phyloP scores from a whole-genome alignment of 2,797 vertebrate genomes.

The Ctenochaetus hawaiiensis region DNA sequence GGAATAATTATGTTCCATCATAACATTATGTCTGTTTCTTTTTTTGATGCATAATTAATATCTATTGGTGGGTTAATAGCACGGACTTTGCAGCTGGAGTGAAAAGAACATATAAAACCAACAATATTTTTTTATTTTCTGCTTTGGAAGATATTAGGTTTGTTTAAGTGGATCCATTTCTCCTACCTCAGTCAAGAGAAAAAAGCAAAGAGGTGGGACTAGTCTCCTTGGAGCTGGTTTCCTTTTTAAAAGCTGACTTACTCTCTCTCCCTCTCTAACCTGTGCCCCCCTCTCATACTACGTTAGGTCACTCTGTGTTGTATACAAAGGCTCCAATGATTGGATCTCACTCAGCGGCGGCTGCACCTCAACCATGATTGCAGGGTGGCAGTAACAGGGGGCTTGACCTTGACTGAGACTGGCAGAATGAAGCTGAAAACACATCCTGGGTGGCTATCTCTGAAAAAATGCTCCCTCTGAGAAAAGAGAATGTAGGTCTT shows the following conservation, averaged over 20 bases:
- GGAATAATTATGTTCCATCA: constrained; percentile 10
- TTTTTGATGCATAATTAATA: constrained; percentile 19
- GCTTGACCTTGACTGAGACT: constrained; percentile 62
- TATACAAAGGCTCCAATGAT: constrained; percentile 60
- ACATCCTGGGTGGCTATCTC: constrained; percentile 42
- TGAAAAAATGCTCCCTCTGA: neutral
- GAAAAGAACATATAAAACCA: constrained; percentile 13
- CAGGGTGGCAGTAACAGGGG: constrained; percentile 63
- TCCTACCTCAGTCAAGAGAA: constrained; percentile 9
- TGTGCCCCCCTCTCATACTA: constrained; percentile 15
- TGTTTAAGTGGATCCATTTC: constrained; percentile 48
- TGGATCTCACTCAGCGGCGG: constrained; percentile 62
- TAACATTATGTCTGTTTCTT: neutral
- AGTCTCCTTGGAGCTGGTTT: constrained; percentile 37
- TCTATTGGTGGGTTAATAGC: constrained; percentile 9
- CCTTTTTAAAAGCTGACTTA: constrained; percentile 32
- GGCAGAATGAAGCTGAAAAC: constrained; percentile 45
- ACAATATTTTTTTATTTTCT: neutral
- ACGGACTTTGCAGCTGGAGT: constrained; percentile 9
- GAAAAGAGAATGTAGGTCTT: constrained; percentile 19
- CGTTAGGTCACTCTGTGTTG: constrained; percentile 39
- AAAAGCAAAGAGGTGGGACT: constrained; percentile 12
- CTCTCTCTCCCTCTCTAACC: constrained; percentile 25
- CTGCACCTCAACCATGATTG: constrained; percentile 61
- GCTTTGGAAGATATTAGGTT: neutral